phyloP scores from a whole-genome alignment of 2,888 invertebrate genomes.

The Drosophila longiperda region DNA sequence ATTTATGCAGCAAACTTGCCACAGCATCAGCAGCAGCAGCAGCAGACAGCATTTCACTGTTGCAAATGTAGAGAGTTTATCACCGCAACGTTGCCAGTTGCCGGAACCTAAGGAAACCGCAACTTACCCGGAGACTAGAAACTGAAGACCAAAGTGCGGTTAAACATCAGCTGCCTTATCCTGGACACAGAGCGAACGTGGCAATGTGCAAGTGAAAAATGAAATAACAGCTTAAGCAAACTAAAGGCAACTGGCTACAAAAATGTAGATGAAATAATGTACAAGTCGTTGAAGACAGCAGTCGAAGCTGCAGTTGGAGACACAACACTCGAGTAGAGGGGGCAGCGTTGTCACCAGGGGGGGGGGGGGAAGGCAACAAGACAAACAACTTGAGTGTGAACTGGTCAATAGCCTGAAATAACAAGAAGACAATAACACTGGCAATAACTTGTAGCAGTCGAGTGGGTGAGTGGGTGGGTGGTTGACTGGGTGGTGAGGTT shows the following conservation, averaged over 20 bases:
- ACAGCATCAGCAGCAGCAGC: constrained; percentile 22
- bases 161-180: constrained; percentile 67
- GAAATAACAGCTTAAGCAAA: constrained; percentile 71
- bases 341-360: neutral
- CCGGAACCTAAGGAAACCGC: constrained; percentile 33
- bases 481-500: neutral
- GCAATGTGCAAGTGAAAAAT: constrained; percentile 69
- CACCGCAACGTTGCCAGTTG: constrained; percentile 47
- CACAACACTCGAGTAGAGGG: constrained; percentile 11
- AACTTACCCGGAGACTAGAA: constrained; percentile 16
- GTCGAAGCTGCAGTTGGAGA: constrained; percentile 24
- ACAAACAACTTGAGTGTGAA: constrained; percentile 75
- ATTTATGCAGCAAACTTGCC: constrained; percentile 67
- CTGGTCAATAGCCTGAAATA: constrained; percentile 79
- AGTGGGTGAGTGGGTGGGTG: constrained; percentile 11
- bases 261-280: constrained; percentile 49
- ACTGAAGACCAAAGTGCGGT: constrained; percentile 51
- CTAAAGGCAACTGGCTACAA: constrained; percentile 29
- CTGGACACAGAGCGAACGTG: constrained; percentile 21
- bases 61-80: constrained; percentile 49
- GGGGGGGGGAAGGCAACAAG: constrained; percentile 32
- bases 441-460: constrained; percentile 66
- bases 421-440: constrained; percentile 77
- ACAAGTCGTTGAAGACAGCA: constrained; percentile 56
- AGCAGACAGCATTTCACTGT: neutral